phyloP scores from a whole-genome alignment of 23 tunicate genomes.

The Botrylloides violaceus region DNA sequence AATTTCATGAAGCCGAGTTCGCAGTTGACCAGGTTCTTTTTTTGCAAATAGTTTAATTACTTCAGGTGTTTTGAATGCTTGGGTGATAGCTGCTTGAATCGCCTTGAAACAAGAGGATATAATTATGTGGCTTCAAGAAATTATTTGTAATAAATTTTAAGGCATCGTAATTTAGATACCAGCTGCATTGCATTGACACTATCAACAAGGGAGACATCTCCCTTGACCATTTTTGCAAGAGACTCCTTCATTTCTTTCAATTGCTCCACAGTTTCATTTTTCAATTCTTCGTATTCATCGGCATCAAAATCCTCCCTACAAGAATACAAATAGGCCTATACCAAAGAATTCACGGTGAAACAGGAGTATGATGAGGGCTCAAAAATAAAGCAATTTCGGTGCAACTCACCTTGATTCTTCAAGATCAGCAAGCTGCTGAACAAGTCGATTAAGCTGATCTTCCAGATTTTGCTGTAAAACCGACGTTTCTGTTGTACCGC shows the following conservation, averaged over 20 bases:
- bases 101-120: slow-evolving; percentile 39
- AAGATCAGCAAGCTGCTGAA: slow-evolving; percentile 78
- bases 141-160: too few relatives aligned
- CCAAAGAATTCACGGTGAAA: too few relatives aligned
- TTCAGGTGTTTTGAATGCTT: slow-evolving; percentile 93
- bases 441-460: slow-evolving; percentile 73
- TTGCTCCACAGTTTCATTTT: slow-evolving; percentile 80
- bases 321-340: too few relatives aligned
- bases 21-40: slow-evolving; percentile 84
- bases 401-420: slow-evolving; percentile 80
- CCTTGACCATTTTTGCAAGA: slow-evolving; percentile 63
- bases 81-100: slow-evolving; percentile 88
- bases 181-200: slow-evolving; percentile 87
- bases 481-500: slow-evolving; percentile 70
- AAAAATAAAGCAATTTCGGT: neutral
- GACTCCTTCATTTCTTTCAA: slow-evolving; percentile 69
- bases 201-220: slow-evolving; percentile 75
- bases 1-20: slow-evolving; percentile 51
- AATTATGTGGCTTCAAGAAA: too few relatives aligned
- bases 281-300: slow-evolving; percentile 87
- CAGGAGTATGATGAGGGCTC: too few relatives aligned
- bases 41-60: slow-evolving; percentile 79
- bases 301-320: slow-evolving; percentile 81
- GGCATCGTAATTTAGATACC: slow-evolving; percentile 25
- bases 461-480: slow-evolving; percentile 58